Conservation (phyloP, 2,797 vertebrate genomes). For the Tiaroga cobitis region DNA sequence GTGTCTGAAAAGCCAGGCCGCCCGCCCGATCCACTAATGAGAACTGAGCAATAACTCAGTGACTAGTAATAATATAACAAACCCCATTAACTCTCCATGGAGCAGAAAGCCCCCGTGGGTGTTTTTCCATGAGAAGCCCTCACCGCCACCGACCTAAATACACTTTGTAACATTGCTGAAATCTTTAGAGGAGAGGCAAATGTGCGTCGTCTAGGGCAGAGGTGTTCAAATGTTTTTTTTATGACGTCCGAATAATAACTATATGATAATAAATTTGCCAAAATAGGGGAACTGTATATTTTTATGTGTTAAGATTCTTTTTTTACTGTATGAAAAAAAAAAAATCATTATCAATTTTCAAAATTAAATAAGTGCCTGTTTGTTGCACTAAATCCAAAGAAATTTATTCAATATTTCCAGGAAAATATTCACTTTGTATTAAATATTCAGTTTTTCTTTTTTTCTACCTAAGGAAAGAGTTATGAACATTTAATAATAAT, state of each 20-base stretch:
- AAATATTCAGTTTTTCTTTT: neutral
- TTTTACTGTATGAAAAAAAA: neutral
- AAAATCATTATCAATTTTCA: neutral
- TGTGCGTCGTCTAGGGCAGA: neutral
- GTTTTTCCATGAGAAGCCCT: neutral
- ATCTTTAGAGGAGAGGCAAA: neutral
- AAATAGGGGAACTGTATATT: neutral
- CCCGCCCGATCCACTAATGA: slow-evolving; percentile 26
- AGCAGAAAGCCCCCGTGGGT: slow-evolving; percentile 2
- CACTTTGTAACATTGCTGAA: neutral
- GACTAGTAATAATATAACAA: slow-evolving; percentile 24
- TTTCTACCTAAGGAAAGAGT: neutral
- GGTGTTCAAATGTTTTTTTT: neutral
- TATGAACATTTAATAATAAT: neutral
- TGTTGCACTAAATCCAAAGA: neutral
- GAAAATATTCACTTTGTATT: neutral
- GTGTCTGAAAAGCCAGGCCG: neutral
- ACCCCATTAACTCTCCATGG: neutral
- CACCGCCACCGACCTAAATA: neutral
- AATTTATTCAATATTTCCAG: neutral
- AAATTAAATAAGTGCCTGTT: neutral
- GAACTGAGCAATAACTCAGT: slow-evolving; percentile 10
- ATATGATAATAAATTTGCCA: neutral
- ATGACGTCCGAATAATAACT: neutral
- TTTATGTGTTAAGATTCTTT: neutral